These are phyloP conservation scores for Rhyacophila brunnea DNA, from an alignment of 1,140 invertebrate species.

Conservation along the genomic window DNA sequence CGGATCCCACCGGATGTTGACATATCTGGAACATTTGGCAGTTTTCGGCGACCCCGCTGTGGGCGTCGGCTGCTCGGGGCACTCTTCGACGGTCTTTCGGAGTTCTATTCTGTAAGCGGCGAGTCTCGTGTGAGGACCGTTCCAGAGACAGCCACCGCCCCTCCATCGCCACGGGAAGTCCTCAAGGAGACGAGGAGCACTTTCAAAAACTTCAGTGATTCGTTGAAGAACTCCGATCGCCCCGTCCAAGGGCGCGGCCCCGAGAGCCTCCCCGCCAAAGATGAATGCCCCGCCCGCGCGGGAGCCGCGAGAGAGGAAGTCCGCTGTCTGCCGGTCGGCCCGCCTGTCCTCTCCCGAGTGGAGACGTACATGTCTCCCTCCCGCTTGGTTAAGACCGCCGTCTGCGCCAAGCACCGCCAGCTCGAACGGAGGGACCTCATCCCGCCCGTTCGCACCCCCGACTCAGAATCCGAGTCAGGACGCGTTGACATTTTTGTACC, in stretches of 20 bases:
- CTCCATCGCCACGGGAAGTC: constrained; percentile 35
- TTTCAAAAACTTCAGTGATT: constrained; percentile 44
- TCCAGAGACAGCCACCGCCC: constrained; percentile 31
- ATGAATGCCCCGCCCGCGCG: constrained; percentile 12
- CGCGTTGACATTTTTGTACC: constrained; percentile 4
- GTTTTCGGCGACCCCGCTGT: constrained; percentile 31
- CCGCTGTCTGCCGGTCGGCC: too few relatives aligned
- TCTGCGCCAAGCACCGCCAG: constrained; percentile 62
- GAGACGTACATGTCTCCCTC: constrained; percentile 57
- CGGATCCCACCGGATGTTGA: constrained; percentile 1
- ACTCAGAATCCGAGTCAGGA: constrained; percentile 1
- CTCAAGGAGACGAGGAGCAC: constrained; percentile 50
- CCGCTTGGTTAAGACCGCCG: constrained; percentile 64
- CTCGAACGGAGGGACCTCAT: constrained; percentile 37
- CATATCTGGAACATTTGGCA: constrained; percentile 14
- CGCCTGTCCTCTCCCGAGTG: too few relatives aligned
- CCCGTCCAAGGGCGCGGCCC: background rate
- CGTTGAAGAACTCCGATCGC: constrained; percentile 29
- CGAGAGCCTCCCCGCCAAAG: constrained; percentile 17
- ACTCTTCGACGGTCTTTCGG: constrained; percentile 81
- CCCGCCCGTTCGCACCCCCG: constrained; percentile 4
- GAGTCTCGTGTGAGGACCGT: constrained; percentile 46
- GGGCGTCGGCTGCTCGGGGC: constrained; percentile 62
- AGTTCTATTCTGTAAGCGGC: constrained; percentile 71
- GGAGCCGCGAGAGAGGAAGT: too few relatives aligned